Evolutionary conservation across 35 echinoderm and acorn worm genomes (phyloP).

Genomic region (Holothuria glaberrima): DNA sequence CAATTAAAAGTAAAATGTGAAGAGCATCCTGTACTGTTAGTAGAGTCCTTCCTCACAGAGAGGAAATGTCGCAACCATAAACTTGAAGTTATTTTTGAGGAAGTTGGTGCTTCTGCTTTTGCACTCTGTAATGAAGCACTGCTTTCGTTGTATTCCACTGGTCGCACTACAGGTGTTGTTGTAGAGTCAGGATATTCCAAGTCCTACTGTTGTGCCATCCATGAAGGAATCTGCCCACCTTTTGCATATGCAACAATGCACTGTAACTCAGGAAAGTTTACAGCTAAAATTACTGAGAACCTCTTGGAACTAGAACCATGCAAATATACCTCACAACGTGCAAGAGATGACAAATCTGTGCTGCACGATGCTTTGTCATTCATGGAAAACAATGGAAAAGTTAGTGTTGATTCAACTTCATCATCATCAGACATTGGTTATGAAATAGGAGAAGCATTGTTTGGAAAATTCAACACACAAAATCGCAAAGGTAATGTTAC

Average conservation of each 20-base stretch:
- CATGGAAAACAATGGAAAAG: conserved; percentile 36
- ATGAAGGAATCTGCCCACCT: conserved; percentile 17
- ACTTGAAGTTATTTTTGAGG: conserved; percentile 25
- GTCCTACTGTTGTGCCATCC: conserved; percentile 41
- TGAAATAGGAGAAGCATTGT: conserved; percentile 29
- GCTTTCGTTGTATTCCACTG: conserved; percentile 21
- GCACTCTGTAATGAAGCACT: conserved; percentile 14
- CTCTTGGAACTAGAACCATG: neutral
- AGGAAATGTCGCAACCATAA: neutral
- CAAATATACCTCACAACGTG: neutral
- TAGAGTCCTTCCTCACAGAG: conserved; percentile 23
- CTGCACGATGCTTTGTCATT: neutral
- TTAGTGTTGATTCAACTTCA: neutral
- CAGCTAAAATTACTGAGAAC: neutral
- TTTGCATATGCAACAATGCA: conserved; percentile 7
- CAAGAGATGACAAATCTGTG: neutral
- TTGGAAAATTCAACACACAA: neutral
- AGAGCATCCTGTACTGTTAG: conserved; percentile 17
- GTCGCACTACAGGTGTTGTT: conserved; percentile 34
- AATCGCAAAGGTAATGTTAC: no score
- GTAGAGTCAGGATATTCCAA: conserved; percentile 28
- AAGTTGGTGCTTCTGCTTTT: neutral
- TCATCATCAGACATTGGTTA: neutral
- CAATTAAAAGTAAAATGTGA: neutral
- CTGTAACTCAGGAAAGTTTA: conserved; percentile 11